Evolutionary conservation across 2,113 vertebrate species (phyloP), one percentile per base, ranked within the genome.

Genomic region (Phocoena sinus): DNA sequence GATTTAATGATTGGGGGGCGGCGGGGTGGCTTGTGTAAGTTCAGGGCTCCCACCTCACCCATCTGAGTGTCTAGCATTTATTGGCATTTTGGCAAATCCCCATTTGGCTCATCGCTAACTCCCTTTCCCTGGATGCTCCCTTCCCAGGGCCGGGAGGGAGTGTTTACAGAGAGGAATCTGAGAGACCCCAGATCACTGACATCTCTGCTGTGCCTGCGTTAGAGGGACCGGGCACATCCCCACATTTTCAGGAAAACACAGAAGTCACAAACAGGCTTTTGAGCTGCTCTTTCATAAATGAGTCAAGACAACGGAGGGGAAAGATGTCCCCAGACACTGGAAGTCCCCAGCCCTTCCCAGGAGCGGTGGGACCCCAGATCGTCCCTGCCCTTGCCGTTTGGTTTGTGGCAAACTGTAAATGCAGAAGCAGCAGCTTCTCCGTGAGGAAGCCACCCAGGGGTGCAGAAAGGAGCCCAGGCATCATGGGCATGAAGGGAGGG

Each of bases 281-380:
- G 21, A 84, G 38, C 33, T 44, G 11, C 20, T 10, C 8, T 76
- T 33, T 44, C 28, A 12, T 33, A n/a, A 28, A 5, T 5, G 6
- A 94, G 31, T 7, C 18, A 8, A 44, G 60, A 25, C 53, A 31
- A 12, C 31, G 36, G 65, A 15, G 0, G 1, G 74, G 18, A 17
- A 81, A 47, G 67, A 65, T 15, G 15, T 53, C 31, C 56, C 38
- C 67, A 73, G 28, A 58, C 10, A 8, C 9, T 63, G 2, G 5
- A 58, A n/a, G 56, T 23, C 58, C 41, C 33, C 47, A 63, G 80
- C 50, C 36, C 36, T 74, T 86, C 65, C 10, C n/a, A 56, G 63
- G 71, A 31, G 17, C 0, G 0, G 4, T 2, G 28, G 50, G 74
- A 74, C 11, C 38, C 31, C 70, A 70, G n/a, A n/a, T 0, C 0